Evolutionary conservation across 2,113 vertebrate species (phyloP).

Genomic region (Actenoides hombroni): DNA sequence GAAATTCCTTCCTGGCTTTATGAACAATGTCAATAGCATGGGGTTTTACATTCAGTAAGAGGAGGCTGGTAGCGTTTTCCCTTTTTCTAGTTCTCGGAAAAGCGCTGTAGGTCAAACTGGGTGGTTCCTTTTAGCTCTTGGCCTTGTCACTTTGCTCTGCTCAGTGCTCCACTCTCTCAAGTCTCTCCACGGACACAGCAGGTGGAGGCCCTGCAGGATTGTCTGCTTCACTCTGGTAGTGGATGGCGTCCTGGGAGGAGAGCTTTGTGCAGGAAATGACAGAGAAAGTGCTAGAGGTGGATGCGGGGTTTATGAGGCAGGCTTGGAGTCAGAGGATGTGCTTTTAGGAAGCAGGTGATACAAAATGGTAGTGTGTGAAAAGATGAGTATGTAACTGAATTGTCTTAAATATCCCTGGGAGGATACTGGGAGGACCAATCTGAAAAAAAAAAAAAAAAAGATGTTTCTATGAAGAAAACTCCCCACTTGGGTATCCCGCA

Average conservation of each 20-base stretch:
- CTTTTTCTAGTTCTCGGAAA: not conserved
- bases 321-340: not conserved
- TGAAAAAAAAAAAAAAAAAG: not conserved
- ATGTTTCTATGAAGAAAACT: not conserved
- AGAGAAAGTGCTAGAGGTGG: accelerated
- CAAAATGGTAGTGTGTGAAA: accelerated
- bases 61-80: accelerated
- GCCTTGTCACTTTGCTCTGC: accelerated
- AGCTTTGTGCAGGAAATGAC: not conserved
- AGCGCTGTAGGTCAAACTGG: not conserved
- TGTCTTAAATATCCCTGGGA: not conserved
- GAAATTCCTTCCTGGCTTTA: not conserved
- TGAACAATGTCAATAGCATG: accelerated
- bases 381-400: not conserved
- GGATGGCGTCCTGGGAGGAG: not conserved
- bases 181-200: accelerated
- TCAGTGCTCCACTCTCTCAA: too few relatives aligned
- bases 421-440: too few relatives aligned
- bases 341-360: not conserved
- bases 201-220: not conserved
- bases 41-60: accelerated
- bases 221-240: not conserved
- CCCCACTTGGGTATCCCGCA: too few relatives aligned
- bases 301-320: not conserved
- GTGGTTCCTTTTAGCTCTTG: not conserved